Evolutionary conservation across 1,140 invertebrate genomes (phyloP), one percentile per base, ranked within the genome.

Genomic region (Megalonaias nervosa): DNA sequence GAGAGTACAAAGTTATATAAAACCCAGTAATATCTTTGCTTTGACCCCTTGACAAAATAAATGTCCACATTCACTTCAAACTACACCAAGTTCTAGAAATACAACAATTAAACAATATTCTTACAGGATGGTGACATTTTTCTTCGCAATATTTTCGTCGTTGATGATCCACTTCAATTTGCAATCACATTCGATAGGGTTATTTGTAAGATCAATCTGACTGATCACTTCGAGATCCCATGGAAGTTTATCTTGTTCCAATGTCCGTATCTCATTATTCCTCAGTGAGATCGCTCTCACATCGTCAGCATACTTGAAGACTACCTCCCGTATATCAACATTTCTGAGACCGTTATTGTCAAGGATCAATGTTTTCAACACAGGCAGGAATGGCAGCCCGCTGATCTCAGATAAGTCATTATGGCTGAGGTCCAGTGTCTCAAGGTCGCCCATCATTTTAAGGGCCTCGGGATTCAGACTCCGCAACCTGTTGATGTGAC

Each of bases 361-460:
- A 13, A 78, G 59, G 19, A 72, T 57, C 71, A 64, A 73, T 13
- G 71, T 73, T 14, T 38, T 21, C 19, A 78, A 17, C 66, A 48
- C 76, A 2, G 76, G 76, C 59, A 78, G 26, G 64, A 68, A 60
- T 1, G 76, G 76, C 16, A 78, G 57, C 17, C 21, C 21, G 6
- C 62, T 57, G 26, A 78, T 19, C 38, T 69, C 71, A 13, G 4
- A 62, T 23, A 78, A 62, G 16, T 55, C 16, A 48, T 78, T 78
- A 56, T 78, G 76, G 31, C 76, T 78, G 64, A 78, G 59, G 55
- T 78, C 76, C 19, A 78, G 21, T 4, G 60, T 67, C n/a, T 73
- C 15, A 12, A 78, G 55, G 16, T 65, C 38, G 12, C 21, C 60
- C n/a, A 78, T 21, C 76, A 78, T 78, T 55, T 57, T 55, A 21